Base-by-base conservation (phyloP, 1,140 invertebrate genomes). In the Drosophila ironensis region DNA sequence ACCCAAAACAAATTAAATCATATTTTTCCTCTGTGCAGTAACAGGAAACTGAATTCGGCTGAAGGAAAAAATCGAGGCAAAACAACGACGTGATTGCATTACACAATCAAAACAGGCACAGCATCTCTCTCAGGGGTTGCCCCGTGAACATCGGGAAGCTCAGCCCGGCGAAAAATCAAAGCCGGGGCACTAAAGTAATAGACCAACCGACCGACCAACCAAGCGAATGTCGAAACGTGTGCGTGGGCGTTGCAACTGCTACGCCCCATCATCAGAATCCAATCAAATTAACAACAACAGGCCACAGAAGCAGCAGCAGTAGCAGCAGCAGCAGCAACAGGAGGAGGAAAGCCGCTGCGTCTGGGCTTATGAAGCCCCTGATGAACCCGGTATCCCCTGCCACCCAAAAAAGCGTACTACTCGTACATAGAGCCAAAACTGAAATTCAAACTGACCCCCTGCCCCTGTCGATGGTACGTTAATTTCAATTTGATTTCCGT, bases 401-500 rank as follows among this genome's bases (percentile, higher is more conserved):
- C 16, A 37, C 64, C n/a, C n/a, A n/a, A n/a, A n/a, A n/a, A 54
- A 59, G 19, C 38, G 33, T 11, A 33, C 30, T 33, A 33, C n/a
- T n/a, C n/a, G n/a, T n/a, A n/a, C n/a, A n/a, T n/a, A 40, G 35
- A 25, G 20, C 35, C 50, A 16, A 41, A 48, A 72, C 38, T 50
- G 51, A 50, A 72, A 56, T 47, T 57, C 47, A 59, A 64, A 72
- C 44, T 50, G 50, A 54, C 24, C 22, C 50, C 48, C 14, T 6
- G 59, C 33, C n/a, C n/a, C 52, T 35, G 40, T 35, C 71, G 37
- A 51, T 70, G 59, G 76, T 51, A 88, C 86, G 81, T 88, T 88
- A 88, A 88, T 88, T 88, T 88, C 87, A 88, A 88, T 88, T 88
- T 88, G 87, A 88, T 88, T 88, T 88, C 78, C 87, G 73, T 56